phyloP scores from a whole-genome alignment of 2,888 invertebrate genomes.

The Sussaba pulchella region DNA sequence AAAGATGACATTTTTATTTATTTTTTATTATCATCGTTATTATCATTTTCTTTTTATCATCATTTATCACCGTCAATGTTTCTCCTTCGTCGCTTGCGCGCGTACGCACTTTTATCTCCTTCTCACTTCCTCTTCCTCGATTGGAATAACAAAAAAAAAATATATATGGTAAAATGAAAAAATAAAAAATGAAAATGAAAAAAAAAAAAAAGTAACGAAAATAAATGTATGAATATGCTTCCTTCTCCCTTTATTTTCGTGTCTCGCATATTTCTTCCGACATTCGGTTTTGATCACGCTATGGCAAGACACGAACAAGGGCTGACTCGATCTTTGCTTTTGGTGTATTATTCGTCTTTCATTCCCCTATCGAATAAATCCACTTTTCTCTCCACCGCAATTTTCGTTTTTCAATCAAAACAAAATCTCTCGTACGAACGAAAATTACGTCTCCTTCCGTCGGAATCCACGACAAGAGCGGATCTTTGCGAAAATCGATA shows the following conservation, averaged over 20 bases:
- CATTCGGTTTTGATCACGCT: slow-evolving; percentile 44
- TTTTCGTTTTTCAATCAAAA: no score
- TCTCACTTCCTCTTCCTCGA: slow-evolving; percentile 54
- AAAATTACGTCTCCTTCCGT: slow-evolving; percentile 30
- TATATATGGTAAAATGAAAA: no score
- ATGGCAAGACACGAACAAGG: slow-evolving; percentile 56
- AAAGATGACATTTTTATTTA: slow-evolving; percentile 67
- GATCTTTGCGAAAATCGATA: slow-evolving; percentile 53
- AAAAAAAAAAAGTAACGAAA: slow-evolving; percentile 66
- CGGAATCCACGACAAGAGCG: slow-evolving; percentile 38
- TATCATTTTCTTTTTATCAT: slow-evolving; percentile 60
- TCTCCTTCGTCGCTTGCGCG: slow-evolving; percentile 56
- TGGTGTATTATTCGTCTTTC: slow-evolving; percentile 63
- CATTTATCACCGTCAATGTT: slow-evolving; percentile 40
- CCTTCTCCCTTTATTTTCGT: no score
- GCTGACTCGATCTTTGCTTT: slow-evolving; percentile 34
- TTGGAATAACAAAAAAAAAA: no score
- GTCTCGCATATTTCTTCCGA: slow-evolving; percentile 55
- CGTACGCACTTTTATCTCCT: slow-evolving; percentile 58
- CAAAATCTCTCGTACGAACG: slow-evolving; percentile 41
- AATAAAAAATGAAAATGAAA: slow-evolving; percentile 73
- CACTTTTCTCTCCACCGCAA: neutral
- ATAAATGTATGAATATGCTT: slow-evolving; percentile 54
- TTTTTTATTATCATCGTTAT: slow-evolving; percentile 56
- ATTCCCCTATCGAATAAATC: slow-evolving; percentile 42